Conservation (phyloP, 2,888 invertebrate genomes). For the Merodon equestris region DNA sequence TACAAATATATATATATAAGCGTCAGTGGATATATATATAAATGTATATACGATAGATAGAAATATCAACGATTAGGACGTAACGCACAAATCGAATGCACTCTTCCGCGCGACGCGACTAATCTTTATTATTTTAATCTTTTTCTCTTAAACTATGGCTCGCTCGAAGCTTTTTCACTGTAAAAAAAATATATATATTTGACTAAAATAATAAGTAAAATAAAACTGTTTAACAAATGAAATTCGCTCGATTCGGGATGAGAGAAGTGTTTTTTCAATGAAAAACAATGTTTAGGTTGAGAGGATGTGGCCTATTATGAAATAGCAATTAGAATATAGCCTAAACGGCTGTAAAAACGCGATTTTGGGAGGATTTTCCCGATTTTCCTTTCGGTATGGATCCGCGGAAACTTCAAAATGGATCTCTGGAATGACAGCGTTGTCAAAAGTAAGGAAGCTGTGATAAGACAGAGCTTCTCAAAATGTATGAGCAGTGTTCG, state of each 20-base stretch:
- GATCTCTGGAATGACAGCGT: neutral
- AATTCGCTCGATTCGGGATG: neutral
- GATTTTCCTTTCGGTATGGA: neutral
- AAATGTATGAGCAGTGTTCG: too few relatives aligned
- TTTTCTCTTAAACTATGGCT: too few relatives aligned
- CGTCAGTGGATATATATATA: conserved; percentile 62
- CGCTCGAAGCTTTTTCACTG: too few relatives aligned
- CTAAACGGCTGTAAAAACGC: neutral
- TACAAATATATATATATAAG: conserved; percentile 67
- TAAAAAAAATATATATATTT: too few relatives aligned
- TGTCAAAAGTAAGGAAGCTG: too few relatives aligned
- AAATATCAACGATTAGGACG: conserved; percentile 9
- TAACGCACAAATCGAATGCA: conserved; percentile 53
- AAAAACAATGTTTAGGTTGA: neutral
- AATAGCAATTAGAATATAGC: conserved; percentile 1
- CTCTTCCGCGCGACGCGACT: conserved; percentile 14
- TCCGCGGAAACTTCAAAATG: conserved; percentile 12
- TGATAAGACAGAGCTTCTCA: too few relatives aligned
- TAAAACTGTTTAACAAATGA: conserved; percentile 2
- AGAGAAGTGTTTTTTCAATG: neutral
- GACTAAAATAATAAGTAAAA: neutral
- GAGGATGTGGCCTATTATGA: conserved; percentile 1
- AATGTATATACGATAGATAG: conserved; percentile 38
- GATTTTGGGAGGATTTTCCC: neutral
- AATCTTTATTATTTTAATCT: too few relatives aligned